Conservation (phyloP, 2,797 vertebrate species). For the Arrhamphus sclerolepis region DNA sequence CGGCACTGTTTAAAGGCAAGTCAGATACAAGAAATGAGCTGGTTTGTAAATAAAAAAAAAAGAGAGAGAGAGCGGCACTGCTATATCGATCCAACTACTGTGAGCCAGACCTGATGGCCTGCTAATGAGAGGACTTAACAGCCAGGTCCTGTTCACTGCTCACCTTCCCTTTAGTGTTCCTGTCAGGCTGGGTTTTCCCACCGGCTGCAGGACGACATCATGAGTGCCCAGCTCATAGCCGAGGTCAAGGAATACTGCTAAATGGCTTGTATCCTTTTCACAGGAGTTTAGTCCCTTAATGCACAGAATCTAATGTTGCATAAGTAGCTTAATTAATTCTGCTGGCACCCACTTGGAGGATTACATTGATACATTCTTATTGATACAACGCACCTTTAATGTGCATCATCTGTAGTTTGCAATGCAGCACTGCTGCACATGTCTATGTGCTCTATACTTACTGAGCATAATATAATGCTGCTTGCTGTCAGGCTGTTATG, state of each 20-base stretch:
- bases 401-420: constrained; percentile 48
- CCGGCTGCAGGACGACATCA: constrained; percentile 50
- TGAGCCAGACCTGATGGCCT: constrained; percentile 66
- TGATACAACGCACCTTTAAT: constrained; percentile 45
- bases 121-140: constrained; percentile 82
- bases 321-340: constrained; percentile 71
- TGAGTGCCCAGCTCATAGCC: constrained; percentile 45
- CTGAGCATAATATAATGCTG: constrained; percentile 68
- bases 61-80: constrained; percentile 78
- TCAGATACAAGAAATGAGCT: constrained; percentile 83
- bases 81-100: constrained; percentile 84
- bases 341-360: constrained; percentile 62
- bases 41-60: constrained; percentile 91
- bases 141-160: constrained; percentile 68
- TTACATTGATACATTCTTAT: constrained; percentile 49
- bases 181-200: constrained; percentile 51
- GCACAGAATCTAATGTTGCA: constrained; percentile 67
- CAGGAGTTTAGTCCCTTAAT: constrained; percentile 57
- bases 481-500: constrained; percentile 77
- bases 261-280: constrained; percentile 65
- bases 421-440: constrained; percentile 22
- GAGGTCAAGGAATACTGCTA: constrained; percentile 69
- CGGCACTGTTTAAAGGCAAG: constrained; percentile 81
- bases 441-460: constrained; percentile 50
- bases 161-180: constrained; percentile 56